Evolutionary conservation across 1,140 invertebrate genomes (phyloP).

Genomic region (Cydia pomonella): DNA sequence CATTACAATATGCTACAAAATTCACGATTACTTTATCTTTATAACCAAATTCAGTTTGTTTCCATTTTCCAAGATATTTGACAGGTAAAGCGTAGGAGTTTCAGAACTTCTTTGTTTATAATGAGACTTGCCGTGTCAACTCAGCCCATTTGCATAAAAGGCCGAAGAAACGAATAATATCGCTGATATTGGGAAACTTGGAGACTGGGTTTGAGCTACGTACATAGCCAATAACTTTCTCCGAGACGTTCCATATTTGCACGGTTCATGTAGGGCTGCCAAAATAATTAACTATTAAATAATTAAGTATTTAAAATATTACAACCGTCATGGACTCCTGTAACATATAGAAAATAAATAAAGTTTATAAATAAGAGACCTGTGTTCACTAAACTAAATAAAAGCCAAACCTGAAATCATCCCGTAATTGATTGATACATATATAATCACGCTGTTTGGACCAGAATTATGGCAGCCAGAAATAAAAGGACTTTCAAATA

Average conservation of each 20-base stretch:
- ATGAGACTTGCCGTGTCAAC: constrained; percentile 44
- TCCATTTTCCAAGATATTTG: background rate
- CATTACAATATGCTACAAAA: background rate
- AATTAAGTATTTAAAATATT: background rate
- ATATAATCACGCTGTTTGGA: no score
- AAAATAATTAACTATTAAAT: background rate
- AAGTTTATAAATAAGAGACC: background rate
- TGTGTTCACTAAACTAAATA: no score
- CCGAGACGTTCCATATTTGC: constrained; percentile 52
- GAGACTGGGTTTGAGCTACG: constrained; percentile 50
- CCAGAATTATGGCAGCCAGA: no score
- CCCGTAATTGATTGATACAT: no score
- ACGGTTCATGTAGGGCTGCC: constrained; percentile 42
- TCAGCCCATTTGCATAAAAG: constrained; percentile 51
- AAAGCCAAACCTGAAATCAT: no score
- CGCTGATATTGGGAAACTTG: constrained; percentile 63
- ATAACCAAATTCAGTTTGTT: background rate
- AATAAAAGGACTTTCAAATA: no score
- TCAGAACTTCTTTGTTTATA: constrained; percentile 46
- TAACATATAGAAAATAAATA: background rate
- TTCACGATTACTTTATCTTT: background rate
- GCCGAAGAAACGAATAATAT: constrained; percentile 55
- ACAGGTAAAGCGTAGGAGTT: constrained; percentile 8
- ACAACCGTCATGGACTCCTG: no score
- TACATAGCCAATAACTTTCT: constrained; percentile 49